Evolutionary conservation across 2,888 invertebrate genomes (phyloP).

Genomic region (Drosophila infuscata): DNA sequence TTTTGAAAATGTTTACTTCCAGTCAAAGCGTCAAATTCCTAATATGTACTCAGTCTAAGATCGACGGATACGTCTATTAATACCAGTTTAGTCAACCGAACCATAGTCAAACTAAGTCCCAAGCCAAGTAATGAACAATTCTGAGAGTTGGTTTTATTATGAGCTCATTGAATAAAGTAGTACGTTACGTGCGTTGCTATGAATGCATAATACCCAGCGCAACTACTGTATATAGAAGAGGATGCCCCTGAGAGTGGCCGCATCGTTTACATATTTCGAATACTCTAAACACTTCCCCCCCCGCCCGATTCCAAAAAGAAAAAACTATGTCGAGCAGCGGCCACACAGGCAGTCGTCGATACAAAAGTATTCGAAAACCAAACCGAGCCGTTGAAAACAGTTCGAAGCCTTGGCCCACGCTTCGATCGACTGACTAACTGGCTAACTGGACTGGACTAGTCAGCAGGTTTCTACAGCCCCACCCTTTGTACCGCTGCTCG

Average conservation of each 20-base stretch:
- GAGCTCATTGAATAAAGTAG: background rate
- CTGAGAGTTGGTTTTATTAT: background rate
- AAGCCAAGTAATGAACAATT: background rate
- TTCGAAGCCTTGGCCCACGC: constrained; percentile 43
- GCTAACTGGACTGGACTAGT: constrained; percentile 37
- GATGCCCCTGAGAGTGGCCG: constrained; percentile 27
- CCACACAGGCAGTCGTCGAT: constrained; percentile 23
- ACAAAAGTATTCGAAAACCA: constrained; percentile 22
- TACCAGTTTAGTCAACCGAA: background rate
- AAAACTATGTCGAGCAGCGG: constrained; percentile 5
- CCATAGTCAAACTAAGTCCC: background rate
- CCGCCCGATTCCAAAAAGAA: background rate
- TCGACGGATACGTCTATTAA: background rate
- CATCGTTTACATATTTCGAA: constrained; percentile 55
- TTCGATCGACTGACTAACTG: constrained; percentile 21
- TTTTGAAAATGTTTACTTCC: background rate
- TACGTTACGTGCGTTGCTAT: background rate
- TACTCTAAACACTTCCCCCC: constrained; percentile 16
- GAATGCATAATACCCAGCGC: background rate
- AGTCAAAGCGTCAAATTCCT: background rate
- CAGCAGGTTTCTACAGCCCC: constrained; percentile 36
- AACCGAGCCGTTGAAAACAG: constrained; percentile 12
- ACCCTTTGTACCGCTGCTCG: background rate
- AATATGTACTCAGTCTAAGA: background rate
- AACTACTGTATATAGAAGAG: constrained; percentile 9